Evolutionary conservation across 2,113 vertebrate genomes (phyloP).

Genomic region (Osmerus eperlanus): DNA sequence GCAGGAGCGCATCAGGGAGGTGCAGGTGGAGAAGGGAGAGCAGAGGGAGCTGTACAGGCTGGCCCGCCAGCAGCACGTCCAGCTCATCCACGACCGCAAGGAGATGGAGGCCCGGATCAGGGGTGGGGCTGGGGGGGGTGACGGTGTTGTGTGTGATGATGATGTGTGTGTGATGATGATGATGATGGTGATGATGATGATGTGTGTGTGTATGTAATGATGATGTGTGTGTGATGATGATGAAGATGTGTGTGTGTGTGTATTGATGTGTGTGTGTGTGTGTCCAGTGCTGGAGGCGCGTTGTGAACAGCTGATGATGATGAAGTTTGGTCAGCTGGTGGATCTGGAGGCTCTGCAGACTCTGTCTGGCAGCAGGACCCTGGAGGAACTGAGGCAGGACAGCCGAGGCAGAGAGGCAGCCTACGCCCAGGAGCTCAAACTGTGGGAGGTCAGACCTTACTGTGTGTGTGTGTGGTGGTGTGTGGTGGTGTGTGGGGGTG

Average conservation of each 20-base stretch:
- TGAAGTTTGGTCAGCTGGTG: conserved; percentile 84
- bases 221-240: neutral
- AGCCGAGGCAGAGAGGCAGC: conserved; percentile 67
- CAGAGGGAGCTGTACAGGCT: conserved; percentile 74
- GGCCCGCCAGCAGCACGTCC: conserved; percentile 71
- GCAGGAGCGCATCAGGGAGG: conserved; percentile 72
- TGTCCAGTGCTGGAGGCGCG: conserved; percentile 75
- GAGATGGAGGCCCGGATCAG: conserved; percentile 73
- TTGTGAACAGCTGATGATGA: conserved; percentile 80
- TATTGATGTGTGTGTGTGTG: conserved; percentile 7
- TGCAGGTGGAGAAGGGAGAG: conserved; percentile 74
- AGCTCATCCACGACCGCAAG: conserved; percentile 75
- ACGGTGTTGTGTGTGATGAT: neutral
- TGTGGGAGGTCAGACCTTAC: conserved; percentile 77
- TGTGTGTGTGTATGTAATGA: conserved; percentile 40
- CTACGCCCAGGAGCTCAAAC: conserved; percentile 68
- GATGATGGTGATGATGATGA: neutral
- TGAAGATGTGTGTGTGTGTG: neutral
- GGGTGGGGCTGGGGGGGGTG: conserved; percentile 53
- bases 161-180: neutral
- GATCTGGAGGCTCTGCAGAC: conserved; percentile 85
- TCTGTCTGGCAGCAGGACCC: conserved; percentile 69
- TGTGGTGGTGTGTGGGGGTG: no score
- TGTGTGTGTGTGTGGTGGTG: no score
- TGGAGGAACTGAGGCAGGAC: conserved; percentile 83